These are phyloP conservation scores for Serilophus lunatus DNA, from an alignment of 2,113 vertebrate species.

Conservation along the genomic window DNA sequence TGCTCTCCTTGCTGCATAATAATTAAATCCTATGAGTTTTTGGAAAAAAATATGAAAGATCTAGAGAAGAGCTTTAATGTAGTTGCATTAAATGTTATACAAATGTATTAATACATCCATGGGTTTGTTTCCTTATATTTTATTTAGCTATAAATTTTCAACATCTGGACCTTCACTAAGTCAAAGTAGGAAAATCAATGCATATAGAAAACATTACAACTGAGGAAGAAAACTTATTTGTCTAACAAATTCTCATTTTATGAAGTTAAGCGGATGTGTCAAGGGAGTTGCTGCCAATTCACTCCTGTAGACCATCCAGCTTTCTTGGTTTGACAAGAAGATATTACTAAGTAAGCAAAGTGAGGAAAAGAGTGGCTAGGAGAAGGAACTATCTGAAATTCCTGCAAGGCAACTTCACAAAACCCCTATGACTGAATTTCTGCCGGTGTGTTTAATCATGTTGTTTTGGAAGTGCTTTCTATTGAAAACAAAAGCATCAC, in stretches of 20 bases:
- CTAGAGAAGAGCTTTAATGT: too few species aligned
- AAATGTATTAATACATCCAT: neutral
- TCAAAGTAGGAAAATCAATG: neutral
- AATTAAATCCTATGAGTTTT: neutral
- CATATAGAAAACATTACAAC: neutral
- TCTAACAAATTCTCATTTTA: neutral
- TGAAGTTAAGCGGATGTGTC: rapidly evolving
- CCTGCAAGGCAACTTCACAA: neutral
- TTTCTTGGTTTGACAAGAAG: neutral
- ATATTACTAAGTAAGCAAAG: neutral
- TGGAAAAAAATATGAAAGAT: too few species aligned
- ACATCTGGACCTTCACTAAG: neutral
- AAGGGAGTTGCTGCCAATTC: neutral
- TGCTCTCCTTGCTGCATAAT: neutral
- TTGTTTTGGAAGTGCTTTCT: neutral
- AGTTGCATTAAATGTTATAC: neutral
- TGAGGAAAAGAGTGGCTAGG: neutral
- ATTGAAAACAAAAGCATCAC: neutral
- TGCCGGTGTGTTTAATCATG: neutral
- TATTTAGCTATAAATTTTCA: neutral
- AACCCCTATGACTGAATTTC: neutral
- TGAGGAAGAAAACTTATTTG: neutral
- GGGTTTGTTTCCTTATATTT: neutral
- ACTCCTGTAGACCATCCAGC: neutral
- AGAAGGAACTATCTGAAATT: neutral